Evolutionary conservation across 2,113 vertebrate genomes (phyloP).

Genomic region (Actenoides lindsayi): DNA sequence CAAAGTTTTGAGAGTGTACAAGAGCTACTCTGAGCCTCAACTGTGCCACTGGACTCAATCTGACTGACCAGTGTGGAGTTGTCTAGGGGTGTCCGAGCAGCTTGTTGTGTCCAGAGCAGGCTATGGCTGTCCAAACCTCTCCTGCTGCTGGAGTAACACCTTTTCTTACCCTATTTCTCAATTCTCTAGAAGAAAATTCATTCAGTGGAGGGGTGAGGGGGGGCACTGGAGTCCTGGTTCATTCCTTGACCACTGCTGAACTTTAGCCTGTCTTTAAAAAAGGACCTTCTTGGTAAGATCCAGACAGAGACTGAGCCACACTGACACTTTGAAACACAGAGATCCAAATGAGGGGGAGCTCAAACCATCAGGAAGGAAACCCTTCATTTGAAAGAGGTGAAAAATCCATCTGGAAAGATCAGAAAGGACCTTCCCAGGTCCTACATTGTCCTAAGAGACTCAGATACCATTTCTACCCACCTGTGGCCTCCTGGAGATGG

Average conservation of each 20-base stretch:
- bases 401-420: background rate
- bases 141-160: background rate
- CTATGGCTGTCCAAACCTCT: background rate
- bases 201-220: background rate
- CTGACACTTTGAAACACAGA: background rate
- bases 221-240: background rate
- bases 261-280: background rate
- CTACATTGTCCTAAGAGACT: background rate
- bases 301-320: background rate
- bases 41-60: background rate
- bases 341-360: background rate
- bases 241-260: background rate
- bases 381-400: background rate
- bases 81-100: background rate
- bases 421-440: background rate
- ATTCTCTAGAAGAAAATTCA: background rate
- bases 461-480: background rate
- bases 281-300: background rate
- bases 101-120: background rate
- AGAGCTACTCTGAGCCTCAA: background rate
- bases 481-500: background rate
- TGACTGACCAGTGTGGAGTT: accelerated
- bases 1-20: background rate
- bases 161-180: background rate
- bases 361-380: background rate